These are phyloP conservation scores for Chaetura pelagica DNA, from an alignment of 2,113 vertebrate species.

Conservation along the genomic window DNA sequence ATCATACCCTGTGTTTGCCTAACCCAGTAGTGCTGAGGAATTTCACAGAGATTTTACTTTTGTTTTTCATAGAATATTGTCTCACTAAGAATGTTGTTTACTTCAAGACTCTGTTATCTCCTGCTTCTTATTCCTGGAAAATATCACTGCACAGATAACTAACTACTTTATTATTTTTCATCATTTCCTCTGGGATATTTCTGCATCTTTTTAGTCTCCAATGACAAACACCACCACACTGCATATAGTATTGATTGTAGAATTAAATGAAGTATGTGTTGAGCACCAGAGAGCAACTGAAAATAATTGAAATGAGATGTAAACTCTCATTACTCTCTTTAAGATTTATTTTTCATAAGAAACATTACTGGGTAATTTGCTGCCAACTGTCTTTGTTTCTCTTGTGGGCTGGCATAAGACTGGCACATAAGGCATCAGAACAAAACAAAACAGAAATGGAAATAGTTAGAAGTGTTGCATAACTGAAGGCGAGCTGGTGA, in stretches of 20 bases:
- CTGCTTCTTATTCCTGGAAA: not conserved
- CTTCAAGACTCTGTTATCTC: not conserved
- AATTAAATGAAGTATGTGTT: conserved; percentile 76
- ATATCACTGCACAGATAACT: not conserved
- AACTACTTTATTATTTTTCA: conserved; percentile 44
- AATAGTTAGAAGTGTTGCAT: not conserved
- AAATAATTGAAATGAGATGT: conserved; percentile 73
- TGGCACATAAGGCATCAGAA: not conserved
- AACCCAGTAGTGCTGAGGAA: not conserved
- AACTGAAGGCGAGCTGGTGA: not conserved
- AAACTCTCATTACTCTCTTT: conserved; percentile 61
- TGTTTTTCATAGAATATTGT: not conserved
- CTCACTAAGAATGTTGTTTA: not conserved
- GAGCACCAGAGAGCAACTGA: conserved; percentile 80
- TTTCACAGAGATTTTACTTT: not conserved
- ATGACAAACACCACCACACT: conserved; percentile 26
- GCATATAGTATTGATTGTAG: conserved; percentile 59
- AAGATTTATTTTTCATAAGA: conserved; percentile 59
- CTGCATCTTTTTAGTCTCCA: conserved; percentile 27
- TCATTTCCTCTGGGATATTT: conserved; percentile 50
- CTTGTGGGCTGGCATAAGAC: not conserved
- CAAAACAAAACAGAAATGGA: not conserved
- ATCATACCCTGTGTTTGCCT: not conserved
- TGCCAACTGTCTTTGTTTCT: not conserved
- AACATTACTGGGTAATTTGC: conserved; percentile 24